Evolutionary conservation across 2,888 invertebrate species (phyloP).

Genomic region (Meteorus colon): DNA sequence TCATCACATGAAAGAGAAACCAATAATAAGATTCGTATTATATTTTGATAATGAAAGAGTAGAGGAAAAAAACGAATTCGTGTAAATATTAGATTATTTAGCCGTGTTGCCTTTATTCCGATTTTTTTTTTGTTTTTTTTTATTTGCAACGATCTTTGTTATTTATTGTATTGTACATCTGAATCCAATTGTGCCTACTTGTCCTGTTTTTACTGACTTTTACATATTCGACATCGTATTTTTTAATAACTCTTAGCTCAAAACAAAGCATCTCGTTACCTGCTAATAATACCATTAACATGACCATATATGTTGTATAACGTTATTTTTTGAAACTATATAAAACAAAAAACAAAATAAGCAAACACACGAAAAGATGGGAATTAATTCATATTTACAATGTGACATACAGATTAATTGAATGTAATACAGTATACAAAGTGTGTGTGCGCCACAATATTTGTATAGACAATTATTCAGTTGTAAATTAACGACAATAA

Average conservation of each 20-base stretch:
- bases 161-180: slow-evolving; percentile 69
- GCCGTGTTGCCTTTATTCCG: slow-evolving; percentile 66
- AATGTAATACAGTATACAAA: slow-evolving; percentile 50
- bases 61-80: slow-evolving; percentile 58
- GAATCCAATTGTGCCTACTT: slow-evolving; percentile 60
- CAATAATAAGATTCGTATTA: slow-evolving; percentile 65
- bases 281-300: slow-evolving; percentile 49
- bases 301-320: slow-evolving; percentile 53
- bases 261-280: slow-evolving; percentile 52
- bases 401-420: slow-evolving; percentile 46
- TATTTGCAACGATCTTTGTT: slow-evolving; percentile 64
- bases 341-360: slow-evolving; percentile 49
- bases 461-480: slow-evolving; percentile 70
- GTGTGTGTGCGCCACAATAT: slow-evolving; percentile 68
- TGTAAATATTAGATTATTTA: slow-evolving; percentile 72
- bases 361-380: slow-evolving; percentile 48
- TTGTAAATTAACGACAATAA: slow-evolving; percentile 68
- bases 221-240: slow-evolving; percentile 39
- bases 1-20: background rate
- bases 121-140: slow-evolving; percentile 47
- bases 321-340: slow-evolving; percentile 64
- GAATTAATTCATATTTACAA: slow-evolving; percentile 8
- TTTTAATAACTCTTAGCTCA: slow-evolving; percentile 58
- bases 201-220: slow-evolving; percentile 39
- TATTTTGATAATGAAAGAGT: slow-evolving; percentile 67